Evolutionary conservation across 2,797 vertebrate species (phyloP).

Genomic region (Leptatherina wallacei): DNA sequence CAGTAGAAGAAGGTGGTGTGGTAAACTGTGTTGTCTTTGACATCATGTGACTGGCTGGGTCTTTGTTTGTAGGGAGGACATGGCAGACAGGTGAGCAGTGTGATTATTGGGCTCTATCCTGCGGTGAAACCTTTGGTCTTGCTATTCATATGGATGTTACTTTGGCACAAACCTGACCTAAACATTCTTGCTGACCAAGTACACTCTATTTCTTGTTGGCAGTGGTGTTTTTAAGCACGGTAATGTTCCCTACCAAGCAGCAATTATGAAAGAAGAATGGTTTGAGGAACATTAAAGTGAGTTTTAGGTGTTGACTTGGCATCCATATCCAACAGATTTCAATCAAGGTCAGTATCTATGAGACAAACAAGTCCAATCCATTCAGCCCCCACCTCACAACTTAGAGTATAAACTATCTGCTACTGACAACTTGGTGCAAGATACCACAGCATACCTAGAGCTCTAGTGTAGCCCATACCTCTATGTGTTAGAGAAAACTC

Average conservation of each 20-base stretch:
- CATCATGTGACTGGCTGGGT: not conserved
- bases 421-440: not conserved
- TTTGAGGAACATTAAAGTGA: not conserved
- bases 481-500: not conserved
- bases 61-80: not conserved
- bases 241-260: not conserved
- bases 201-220: no score
- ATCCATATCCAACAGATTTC: not conserved
- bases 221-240: no score
- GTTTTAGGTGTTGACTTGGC: not conserved
- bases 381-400: not conserved
- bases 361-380: not conserved
- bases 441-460: not conserved
- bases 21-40: not conserved
- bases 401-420: not conserved
- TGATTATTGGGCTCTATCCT: not conserved
- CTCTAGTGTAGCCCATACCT: not conserved
- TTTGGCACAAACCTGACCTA: not conserved
- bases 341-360: not conserved
- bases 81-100: not conserved
- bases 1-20: not conserved
- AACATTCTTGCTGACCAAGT: not conserved
- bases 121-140: not conserved
- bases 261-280: not conserved
- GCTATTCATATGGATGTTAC: not conserved